Evolutionary conservation across 2,888 invertebrate species (phyloP), one percentile per base, ranked within the genome.

Genomic region (Tipula unca): DNA sequence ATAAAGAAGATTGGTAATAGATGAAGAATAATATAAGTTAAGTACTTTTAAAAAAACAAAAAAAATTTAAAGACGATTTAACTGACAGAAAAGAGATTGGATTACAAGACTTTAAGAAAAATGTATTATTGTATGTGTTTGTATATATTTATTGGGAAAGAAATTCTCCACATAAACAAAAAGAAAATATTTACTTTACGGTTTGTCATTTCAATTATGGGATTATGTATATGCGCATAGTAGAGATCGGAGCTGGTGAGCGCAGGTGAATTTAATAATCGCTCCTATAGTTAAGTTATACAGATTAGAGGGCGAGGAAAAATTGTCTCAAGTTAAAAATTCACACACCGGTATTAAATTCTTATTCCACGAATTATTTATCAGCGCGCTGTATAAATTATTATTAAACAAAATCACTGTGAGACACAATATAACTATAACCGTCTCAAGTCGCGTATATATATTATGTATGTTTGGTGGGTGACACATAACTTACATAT

Each of bases 401-500:
- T 54, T 69, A 69, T 69, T 25, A 69, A 69, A 25, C 25, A 20
- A 69, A 69, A 69, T 69, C 69, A 69, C 69, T 69, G 25, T 69
- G 69, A 69, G 69, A 69, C 25, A 69, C 69, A 69, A 69, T 69
- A 69, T 69, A 69, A 69, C 69, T 17, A 32, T 6, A 4, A 4
- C 5, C 82, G 82, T 13, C 29, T 82, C 29, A 82, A 82, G 35
- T 32, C n/a, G 35, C 6, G 14, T 29, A 83, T 83, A 48, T 48
- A 48, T 48, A 48, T 13, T 48, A 1, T 48, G 0, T 48, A 35
- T 83, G 29, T 83, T 83, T 83, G 83, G 83, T 83, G 83, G 83
- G 83, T 83, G 83, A 83, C 83, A 83, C 83, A 83, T 32, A 35
- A 83, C 83, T 83, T 83, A 83, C 83, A 83, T 17, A 83, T 83